Evolutionary conservation across 1,140 invertebrate species (phyloP), one percentile per base, ranked within the genome.

Genomic region (Aradophagus sp.): DNA sequence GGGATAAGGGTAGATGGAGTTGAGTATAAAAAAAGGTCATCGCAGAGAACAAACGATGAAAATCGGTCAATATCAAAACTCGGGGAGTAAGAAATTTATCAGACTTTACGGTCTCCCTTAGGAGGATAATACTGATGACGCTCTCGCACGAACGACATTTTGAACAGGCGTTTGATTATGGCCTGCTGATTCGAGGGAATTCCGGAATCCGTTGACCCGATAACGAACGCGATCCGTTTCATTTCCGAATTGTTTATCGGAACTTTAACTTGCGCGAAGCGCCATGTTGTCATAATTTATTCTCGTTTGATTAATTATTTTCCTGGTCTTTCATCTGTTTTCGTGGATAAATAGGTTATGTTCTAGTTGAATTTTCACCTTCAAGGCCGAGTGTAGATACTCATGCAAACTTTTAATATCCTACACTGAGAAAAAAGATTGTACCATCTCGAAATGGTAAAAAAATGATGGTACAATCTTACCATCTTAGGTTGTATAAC

Each of bases 91-190:
- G 53, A 72, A 65, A 72, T 72, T 26, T 66, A 72, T 72, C 62
- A 72, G 69, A 65, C 69, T 72, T 72, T 66, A 62, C 48, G 42
- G 56, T 39, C 50, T 66, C 62, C 61, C 62, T 66, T 48, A 53
- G 61, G 36, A 67, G 62, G 31, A 61, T 72, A 66, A 72, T 72
- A 72, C 62, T 72, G 69, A 72, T 62, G 69, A 66, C 53, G 62
- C 56, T 72, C 56, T 72, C 56, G 48, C 61, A 38, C 55, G 50
- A 66, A 72, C 69, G 69, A 36, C 53, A 72, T 55, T 72, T 72
- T 72, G 68, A 72, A 61, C 61, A 61, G 36, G 50, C 47, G 36
- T 55, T 53, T 53, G 47, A 55, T 61, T 72, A 66, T 72, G 36
- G 44, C 47, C 55, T 53, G 38, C 47, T 71, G 59, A 58, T 71